These are phyloP conservation scores for Ophthalmolycus amberensis DNA, from an alignment of 2,113 vertebrate species.

Conservation along the genomic window DNA sequence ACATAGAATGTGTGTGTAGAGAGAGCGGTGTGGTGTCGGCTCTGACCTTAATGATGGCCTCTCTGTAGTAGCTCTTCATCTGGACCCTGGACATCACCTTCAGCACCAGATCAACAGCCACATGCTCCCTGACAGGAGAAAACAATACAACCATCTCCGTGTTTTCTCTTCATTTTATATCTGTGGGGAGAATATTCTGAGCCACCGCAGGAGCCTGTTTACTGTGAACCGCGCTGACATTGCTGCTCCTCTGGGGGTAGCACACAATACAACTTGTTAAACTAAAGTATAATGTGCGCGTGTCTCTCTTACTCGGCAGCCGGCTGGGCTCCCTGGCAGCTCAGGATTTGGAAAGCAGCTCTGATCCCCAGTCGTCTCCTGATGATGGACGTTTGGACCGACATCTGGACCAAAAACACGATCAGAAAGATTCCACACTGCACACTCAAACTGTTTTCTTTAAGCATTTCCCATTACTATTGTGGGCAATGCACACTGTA, in stretches of 20 bases:
- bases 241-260: background rate
- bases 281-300: background rate
- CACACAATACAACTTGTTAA: background rate
- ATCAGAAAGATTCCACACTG: background rate
- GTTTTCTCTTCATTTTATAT: background rate
- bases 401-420: conserved; percentile 84
- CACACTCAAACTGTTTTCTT: background rate
- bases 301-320: conserved; percentile 52
- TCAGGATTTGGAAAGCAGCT: conserved; percentile 93
- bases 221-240: background rate
- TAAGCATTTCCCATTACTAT: background rate
- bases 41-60: conserved; percentile 85
- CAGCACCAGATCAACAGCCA: conserved; percentile 78
- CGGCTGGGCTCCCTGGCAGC: conserved; percentile 49
- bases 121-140: conserved; percentile 74
- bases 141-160: background rate
- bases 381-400: conserved; percentile 92
- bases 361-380: conserved; percentile 91
- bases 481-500: background rate
- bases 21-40: background rate
- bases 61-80: conserved; percentile 85
- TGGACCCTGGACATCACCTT: conserved; percentile 86
- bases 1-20: background rate
- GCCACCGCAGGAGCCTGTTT: background rate
- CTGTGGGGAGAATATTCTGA: background rate